A percentile compares a stretch with the other conserved stretches of the same genome.
phyloP scores from a whole-genome alignment of 2,888 invertebrate genomes.

The Drosophila pegasa region DNA sequence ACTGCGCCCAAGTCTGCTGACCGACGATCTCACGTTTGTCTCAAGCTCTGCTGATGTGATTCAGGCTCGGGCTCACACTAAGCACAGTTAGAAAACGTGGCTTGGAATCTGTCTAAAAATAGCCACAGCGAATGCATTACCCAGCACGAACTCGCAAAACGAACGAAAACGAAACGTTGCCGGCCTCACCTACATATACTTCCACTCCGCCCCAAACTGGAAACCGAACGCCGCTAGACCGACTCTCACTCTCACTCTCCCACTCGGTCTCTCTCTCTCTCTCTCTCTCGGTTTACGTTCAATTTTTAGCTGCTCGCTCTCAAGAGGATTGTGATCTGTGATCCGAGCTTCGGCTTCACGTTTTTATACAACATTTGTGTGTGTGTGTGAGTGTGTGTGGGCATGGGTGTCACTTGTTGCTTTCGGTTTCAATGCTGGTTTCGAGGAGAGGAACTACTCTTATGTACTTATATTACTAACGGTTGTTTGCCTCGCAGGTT shows the following conservation, averaged over 20 bases:
- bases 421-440: constrained; percentile 29
- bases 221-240: constrained; percentile 28
- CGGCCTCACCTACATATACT: constrained; percentile 68
- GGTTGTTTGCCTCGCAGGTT: constrained; percentile 37
- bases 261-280: constrained; percentile 8
- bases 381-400: constrained; percentile 9
- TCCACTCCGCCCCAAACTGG: constrained; percentile 50
- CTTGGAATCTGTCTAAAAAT: constrained; percentile 84
- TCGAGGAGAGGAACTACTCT: constrained; percentile 16
- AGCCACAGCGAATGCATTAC: constrained; percentile 75
- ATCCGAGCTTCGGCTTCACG: constrained; percentile 30
- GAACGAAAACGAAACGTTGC: constrained; percentile 58
- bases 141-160: constrained; percentile 54
- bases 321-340: constrained; percentile 33
- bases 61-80: constrained; percentile 67
- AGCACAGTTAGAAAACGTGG: constrained; percentile 84
- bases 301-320: constrained; percentile 6
- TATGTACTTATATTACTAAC: constrained; percentile 8
- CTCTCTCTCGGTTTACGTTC: constrained; percentile 1
- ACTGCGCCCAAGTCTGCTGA: constrained; percentile 62
- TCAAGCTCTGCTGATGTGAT: constrained; percentile 43
- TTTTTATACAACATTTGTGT: not conserved
- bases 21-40: constrained; percentile 78
- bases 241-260: constrained; percentile 63
- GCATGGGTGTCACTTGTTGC: constrained; percentile 53